Percentiles rank a stretch among this genome's conserved stretches.
Conservation (phyloP, 1,140 invertebrate species). For the Formica exsecta region DNA sequence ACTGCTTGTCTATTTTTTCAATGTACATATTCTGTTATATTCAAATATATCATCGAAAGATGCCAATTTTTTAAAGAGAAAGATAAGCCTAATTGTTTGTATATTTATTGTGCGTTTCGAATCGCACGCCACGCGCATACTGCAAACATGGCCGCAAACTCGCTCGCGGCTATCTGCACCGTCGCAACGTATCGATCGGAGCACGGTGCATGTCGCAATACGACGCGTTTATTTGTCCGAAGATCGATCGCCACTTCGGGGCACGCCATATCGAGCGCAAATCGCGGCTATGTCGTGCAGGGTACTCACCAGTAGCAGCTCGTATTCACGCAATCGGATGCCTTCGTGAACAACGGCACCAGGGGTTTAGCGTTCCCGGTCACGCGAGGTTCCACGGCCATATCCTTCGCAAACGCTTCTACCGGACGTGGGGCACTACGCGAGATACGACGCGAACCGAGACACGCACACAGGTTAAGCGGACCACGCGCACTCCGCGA, state of each 20-base stretch:
- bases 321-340: slow-evolving; percentile 86
- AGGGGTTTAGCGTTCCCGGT: slow-evolving; percentile 84
- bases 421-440: not conserved
- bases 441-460: not conserved
- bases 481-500: not conserved
- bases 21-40: not conserved
- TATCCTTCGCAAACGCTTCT: slow-evolving; percentile 73
- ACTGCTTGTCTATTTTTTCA: not conserved
- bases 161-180: slow-evolving; percentile 50
- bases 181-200: slow-evolving; percentile 73
- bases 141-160: slow-evolving; percentile 59
- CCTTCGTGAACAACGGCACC: slow-evolving; percentile 84
- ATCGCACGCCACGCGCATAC: slow-evolving; percentile 30
- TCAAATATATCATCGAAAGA: not conserved
- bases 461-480: slow-evolving; percentile 24
- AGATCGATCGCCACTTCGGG: slow-evolving; percentile 48
- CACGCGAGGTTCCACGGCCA: slow-evolving; percentile 81
- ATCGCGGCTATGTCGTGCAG: not conserved
- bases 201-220: slow-evolving; percentile 70
- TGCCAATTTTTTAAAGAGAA: not conserved
- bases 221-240: slow-evolving; percentile 68
- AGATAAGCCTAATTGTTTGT: not conserved
- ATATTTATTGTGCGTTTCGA: slow-evolving; percentile 12
- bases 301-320: slow-evolving; percentile 87
- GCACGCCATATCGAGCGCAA: not conserved